Percentiles rank a stretch among this genome's conserved stretches.
phyloP scores from a whole-genome alignment of 1,140 invertebrate species.

The Polyergus mexicanus region DNA sequence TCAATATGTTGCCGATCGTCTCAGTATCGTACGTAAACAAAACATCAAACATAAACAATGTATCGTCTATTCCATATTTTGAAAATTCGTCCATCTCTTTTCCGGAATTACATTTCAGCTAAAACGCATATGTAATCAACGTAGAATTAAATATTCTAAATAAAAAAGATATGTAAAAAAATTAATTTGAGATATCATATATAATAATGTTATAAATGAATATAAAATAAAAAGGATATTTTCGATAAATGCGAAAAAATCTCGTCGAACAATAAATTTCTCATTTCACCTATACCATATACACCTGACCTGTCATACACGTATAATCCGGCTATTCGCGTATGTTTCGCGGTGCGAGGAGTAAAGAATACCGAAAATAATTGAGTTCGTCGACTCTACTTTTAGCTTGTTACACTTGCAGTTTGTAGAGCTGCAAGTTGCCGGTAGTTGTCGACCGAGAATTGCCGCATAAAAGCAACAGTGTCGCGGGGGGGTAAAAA shows the following conservation, averaged over 20 bases:
- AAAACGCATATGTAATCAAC: background rate
- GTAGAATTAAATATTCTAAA: background rate
- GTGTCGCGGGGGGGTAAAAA: background rate
- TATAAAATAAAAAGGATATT: too few relatives aligned
- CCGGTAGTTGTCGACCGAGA: slow-evolving; percentile 36
- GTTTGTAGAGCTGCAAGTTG: slow-evolving; percentile 35
- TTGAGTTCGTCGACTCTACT: slow-evolving; percentile 65
- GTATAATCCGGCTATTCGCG: slow-evolving; percentile 20
- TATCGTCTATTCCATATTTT: too few relatives aligned
- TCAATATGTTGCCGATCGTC: too few relatives aligned
- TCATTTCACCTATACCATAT: background rate
- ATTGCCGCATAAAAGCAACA: slow-evolving; percentile 63
- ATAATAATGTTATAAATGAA: too few relatives aligned
- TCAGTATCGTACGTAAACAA: too few relatives aligned
- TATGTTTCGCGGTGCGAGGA: slow-evolving; percentile 55
- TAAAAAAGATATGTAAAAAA: background rate
- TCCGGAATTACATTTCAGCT: background rate
- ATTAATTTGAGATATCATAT: background rate
- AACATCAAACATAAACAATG: too few relatives aligned
- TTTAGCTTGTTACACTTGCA: slow-evolving; percentile 64
- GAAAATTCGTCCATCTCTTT: too few relatives aligned
- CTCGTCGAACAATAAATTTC: slow-evolving; percentile 3
- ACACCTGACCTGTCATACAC: background rate
- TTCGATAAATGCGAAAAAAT: too few relatives aligned
- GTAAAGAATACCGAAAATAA: slow-evolving; percentile 72